phyloP scores from a whole-genome alignment of 1,140 invertebrate species.

The Triops cancriformis region DNA sequence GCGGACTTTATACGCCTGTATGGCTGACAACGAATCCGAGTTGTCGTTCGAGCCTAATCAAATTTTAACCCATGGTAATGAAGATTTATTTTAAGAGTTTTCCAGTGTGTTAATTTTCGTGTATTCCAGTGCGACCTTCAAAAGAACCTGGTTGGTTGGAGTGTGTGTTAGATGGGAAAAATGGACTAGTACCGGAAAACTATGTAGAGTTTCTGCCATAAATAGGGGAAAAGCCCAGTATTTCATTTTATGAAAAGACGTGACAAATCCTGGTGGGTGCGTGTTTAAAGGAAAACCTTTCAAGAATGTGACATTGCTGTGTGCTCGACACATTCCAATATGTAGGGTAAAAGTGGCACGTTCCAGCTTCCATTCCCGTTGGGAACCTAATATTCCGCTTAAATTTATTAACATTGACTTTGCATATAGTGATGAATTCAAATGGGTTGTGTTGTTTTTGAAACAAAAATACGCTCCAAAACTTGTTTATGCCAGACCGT shows the following conservation, averaged over 20 bases:
- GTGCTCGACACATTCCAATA: not conserved
- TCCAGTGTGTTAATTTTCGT: conserved; percentile 29
- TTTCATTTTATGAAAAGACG: not conserved
- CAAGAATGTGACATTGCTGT: not conserved
- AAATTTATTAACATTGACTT: not conserved
- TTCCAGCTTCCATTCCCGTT: not conserved
- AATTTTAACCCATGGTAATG: conserved; percentile 89
- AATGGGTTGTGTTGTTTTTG: not conserved
- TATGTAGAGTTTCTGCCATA: conserved; percentile 82
- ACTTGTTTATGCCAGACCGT: not conserved
- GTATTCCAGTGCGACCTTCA: conserved; percentile 65
- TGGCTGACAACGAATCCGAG: conserved; percentile 92
- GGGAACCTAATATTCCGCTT: conserved; percentile 1
- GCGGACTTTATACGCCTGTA: conserved; percentile 85
- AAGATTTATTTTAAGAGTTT: conserved; percentile 19
- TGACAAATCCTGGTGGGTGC: not conserved
- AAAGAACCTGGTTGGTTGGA: conserved; percentile 94
- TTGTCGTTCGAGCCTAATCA: conserved; percentile 96
- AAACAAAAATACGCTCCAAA: not conserved
- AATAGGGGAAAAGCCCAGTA: conserved; percentile 30
- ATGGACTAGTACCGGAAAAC: conserved; percentile 91
- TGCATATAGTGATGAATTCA: not conserved
- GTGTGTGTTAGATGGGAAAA: conserved; percentile 85
- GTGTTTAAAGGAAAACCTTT: not conserved
- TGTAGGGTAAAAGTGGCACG: not conserved